These are phyloP conservation scores for Catalaphyllia jardinei DNA, from an alignment of 64 coral and sea anemone species.

Conservation along the genomic window DNA sequence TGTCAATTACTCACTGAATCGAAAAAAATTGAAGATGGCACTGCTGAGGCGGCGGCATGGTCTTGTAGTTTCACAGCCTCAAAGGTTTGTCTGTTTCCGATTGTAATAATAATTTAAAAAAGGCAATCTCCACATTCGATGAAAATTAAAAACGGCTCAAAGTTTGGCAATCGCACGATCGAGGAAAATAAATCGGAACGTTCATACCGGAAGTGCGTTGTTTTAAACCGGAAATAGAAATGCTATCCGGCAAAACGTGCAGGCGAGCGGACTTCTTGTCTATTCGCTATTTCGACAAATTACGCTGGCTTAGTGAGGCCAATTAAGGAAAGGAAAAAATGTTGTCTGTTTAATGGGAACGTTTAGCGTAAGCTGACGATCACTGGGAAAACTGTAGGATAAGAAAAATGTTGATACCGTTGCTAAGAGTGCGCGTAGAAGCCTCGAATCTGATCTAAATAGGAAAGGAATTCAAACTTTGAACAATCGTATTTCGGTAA, in stretches of 20 bases:
- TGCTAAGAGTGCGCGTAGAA: no score
- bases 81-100: constrained; percentile 23
- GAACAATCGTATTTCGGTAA: constrained; percentile 19
- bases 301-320: not conserved
- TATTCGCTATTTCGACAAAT: constrained; percentile 32
- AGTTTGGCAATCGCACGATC: not conserved
- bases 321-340: constrained; percentile 13
- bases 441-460: no score
- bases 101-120: not conserved
- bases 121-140: not conserved
- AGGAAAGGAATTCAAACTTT: not conserved
- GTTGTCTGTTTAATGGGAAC: not conserved
- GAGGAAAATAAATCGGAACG: constrained; percentile 3
- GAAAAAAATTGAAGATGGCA: constrained; percentile 22
- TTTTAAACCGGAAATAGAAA: constrained; percentile 60
- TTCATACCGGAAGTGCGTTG: constrained; percentile 47
- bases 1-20: constrained; percentile 31
- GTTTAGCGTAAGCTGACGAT: not conserved
- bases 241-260: not conserved
- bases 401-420: not conserved
- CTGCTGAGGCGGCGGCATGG: not conserved
- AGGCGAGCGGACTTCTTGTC: not conserved
- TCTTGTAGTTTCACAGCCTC: constrained; percentile 16
- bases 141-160: constrained; percentile 2
- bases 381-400: not conserved